phyloP scores from a whole-genome alignment of 2,113 vertebrate species.

The Salvelinus sp. region DNA sequence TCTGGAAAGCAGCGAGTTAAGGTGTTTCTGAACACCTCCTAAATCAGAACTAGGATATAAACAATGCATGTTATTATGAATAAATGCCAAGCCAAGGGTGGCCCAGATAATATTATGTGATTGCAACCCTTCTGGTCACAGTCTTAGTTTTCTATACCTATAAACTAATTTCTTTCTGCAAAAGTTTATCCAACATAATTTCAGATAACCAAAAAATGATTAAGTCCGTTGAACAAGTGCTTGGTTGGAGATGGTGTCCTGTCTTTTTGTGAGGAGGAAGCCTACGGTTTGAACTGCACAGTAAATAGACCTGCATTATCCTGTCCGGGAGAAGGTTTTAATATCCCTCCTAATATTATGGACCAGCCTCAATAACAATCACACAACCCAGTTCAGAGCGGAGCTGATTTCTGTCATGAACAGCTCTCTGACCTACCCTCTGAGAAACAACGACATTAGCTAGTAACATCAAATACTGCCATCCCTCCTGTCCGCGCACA shows the following conservation, averaged over 20 bases:
- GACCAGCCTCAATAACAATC: background rate
- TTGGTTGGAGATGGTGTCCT: background rate
- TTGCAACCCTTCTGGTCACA: background rate
- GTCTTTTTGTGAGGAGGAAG: background rate
- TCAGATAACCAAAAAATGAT: background rate
- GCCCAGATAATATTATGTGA: background rate
- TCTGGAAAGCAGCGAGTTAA: too few relatives aligned
- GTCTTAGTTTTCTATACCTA: background rate
- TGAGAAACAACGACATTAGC: background rate
- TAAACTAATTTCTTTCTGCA: background rate
- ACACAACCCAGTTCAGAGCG: background rate
- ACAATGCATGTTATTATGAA: background rate
- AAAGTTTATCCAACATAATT: background rate
- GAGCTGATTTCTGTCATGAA: too few relatives aligned
- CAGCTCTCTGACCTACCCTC: background rate
- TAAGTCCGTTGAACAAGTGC: too few relatives aligned
- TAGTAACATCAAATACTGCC: constrained; percentile 29
- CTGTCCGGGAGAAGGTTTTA: too few relatives aligned
- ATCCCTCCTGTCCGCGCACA: constrained; percentile 36
- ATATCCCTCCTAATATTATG: background rate
- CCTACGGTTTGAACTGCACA: background rate
- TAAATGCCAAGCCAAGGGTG: background rate
- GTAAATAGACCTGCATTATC: background rate
- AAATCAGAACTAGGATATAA: background rate
- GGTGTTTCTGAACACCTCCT: background rate